Evolutionary conservation across 2,797 vertebrate genomes (phyloP).

Genomic region (Macroramphosus scolopax): DNA sequence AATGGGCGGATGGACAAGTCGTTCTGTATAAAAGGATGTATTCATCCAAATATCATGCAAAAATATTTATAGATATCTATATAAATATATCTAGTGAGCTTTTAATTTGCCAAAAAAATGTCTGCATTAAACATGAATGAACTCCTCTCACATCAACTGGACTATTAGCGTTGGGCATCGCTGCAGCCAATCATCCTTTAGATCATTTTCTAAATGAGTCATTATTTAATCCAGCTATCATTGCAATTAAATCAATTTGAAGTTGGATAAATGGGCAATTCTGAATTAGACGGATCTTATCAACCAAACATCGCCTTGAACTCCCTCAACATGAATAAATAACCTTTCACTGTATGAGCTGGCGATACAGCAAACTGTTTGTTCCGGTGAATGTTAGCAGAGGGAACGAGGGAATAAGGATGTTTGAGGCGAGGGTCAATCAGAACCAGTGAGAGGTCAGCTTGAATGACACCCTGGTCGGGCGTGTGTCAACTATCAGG

Average conservation of each 20-base stretch:
- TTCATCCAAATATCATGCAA: too few relatives aligned
- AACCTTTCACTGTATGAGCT: background rate
- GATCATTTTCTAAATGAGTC: slow-evolving; percentile 11
- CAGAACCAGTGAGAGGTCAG: slow-evolving; percentile 32
- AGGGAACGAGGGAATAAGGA: slow-evolving; percentile 1
- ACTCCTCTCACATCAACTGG: background rate
- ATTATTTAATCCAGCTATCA: slow-evolving; percentile 8
- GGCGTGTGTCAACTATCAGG: slow-evolving; percentile 43
- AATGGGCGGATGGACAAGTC: too few relatives aligned
- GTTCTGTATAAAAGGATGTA: too few relatives aligned
- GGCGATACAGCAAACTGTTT: too few relatives aligned
- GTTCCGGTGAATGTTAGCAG: too few relatives aligned
- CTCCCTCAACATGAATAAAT: too few relatives aligned
- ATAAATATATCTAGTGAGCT: too few relatives aligned
- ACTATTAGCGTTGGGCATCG: slow-evolving; percentile 2
- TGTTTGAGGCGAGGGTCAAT: slow-evolving; percentile 8
- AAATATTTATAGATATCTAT: too few relatives aligned
- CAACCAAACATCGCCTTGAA: slow-evolving; percentile 14
- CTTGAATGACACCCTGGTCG: slow-evolving; percentile 42
- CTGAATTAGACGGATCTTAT: slow-evolving; percentile 9
- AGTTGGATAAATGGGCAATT: slow-evolving; percentile 17
- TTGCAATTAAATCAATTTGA: slow-evolving; percentile 30
- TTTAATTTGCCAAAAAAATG: background rate
- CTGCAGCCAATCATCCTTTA: slow-evolving; percentile 6
- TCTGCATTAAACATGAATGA: background rate